Evolutionary conservation across 35 echinoderm and acorn worm genomes (phyloP), one percentile per base, ranked within the genome.

Genomic region (Heliocidaris erythrogramma): DNA sequence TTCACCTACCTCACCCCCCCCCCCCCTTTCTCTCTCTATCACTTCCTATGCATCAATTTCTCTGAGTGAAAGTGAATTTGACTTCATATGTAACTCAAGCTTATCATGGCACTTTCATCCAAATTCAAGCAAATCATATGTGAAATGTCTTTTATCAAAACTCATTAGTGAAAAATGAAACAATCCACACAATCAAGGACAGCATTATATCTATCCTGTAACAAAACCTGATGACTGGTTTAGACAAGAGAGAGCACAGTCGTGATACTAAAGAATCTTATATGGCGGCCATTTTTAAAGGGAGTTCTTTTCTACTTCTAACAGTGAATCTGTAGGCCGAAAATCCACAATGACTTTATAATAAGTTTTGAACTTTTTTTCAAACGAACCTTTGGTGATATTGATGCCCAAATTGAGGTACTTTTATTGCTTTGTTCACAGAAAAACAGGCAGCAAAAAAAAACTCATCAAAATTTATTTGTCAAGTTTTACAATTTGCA

Each of bases 71-170:
- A 78, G 65, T 78, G 65, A n/a, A 78, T 78, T 78, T 78, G 65
- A 78, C 65, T 78, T 78, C 65, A 78, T 24, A 78, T 78, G 65
- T 78, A 78, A 78, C 65, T 78, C 65, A 78, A 78, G 65, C 65
- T 78, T 78, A 17, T 78, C 65, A 21, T 27, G 18, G 21, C 60
- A 69, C 21, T 69, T 18, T 69, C 24, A 78, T 27, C 65, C 27
- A 21, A 21, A n/a, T 78, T 78, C 18, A 78, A 78, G 65, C 21
- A 78, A 5, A 78, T 78, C 17, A 78, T 21, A 18, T 78, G 65
- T 78, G 65, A 78, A 78, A 78, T n/a, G 8, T 78, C 65, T n/a
- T 78, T 78, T 21, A 78, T 78, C 65, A 78, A 78, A 78, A 78
- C 7, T 78, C 27, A 78, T 78, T 7, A 78, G 65, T n/a, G 65